These are phyloP conservation scores for Megathymus violae DNA, from an alignment of 1,140 invertebrate genomes.

Conservation along the genomic window DNA sequence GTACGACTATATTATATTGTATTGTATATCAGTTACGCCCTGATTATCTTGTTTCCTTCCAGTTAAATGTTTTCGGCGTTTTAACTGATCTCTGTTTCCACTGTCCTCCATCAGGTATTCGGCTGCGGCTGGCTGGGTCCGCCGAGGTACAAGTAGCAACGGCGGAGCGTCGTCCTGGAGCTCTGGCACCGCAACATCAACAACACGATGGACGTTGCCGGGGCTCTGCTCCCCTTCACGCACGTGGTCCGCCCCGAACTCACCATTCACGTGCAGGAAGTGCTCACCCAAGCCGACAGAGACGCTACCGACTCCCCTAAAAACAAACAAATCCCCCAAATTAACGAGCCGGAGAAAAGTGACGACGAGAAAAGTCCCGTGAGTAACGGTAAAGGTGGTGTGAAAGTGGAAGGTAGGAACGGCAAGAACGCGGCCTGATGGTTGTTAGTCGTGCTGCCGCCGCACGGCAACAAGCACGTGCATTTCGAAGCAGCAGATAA, in stretches of 20 bases:
- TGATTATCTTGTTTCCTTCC: too few species aligned
- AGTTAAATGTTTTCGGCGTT: too few species aligned
- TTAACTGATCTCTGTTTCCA: too few species aligned
- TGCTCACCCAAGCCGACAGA: slow-evolving; percentile 65
- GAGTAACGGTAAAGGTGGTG: slow-evolving; percentile 38
- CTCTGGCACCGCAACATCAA: slow-evolving; percentile 83
- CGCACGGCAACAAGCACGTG: slow-evolving; percentile 71
- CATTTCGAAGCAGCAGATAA: slow-evolving; percentile 69
- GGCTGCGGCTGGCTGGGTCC: slow-evolving; percentile 87
- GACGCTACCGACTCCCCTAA: slow-evolving; percentile 46
- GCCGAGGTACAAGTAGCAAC: slow-evolving; percentile 85
- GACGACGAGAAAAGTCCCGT: slow-evolving; percentile 51
- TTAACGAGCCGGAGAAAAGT: slow-evolving; percentile 68
- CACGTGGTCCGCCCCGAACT: slow-evolving; percentile 73
- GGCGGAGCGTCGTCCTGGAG: slow-evolving; percentile 84
- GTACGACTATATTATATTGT: too few species aligned
- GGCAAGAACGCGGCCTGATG: slow-evolving; percentile 63
- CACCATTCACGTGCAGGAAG: slow-evolving; percentile 73
- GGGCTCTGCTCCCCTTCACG: slow-evolving; percentile 74
- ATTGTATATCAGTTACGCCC: too few species aligned
- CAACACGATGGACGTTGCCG: slow-evolving; percentile 81
- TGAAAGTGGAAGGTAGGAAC: slow-evolving; percentile 35
- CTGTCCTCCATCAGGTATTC: slow-evolving; percentile 86
- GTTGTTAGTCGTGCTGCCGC: slow-evolving; percentile 70
- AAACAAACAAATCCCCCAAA: slow-evolving; percentile 66